A percentile compares a stretch with the other conserved stretches of the same genome.
Conservation (phyloP, 1,140 invertebrate genomes). For the Drosophila pachea region DNA sequence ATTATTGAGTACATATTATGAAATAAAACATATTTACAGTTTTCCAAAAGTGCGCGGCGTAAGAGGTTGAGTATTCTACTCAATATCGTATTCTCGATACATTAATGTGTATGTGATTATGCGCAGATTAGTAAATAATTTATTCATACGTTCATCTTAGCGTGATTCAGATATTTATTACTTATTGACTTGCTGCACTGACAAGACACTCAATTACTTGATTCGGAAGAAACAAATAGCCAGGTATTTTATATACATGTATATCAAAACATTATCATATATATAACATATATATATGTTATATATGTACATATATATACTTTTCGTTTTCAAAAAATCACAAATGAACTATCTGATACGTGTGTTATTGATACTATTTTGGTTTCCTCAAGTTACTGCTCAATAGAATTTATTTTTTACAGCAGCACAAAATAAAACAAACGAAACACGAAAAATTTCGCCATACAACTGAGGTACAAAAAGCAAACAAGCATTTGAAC, state of each 20-base stretch:
- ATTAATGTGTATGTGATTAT: constrained; percentile 35
- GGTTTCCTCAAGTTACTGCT: constrained; percentile 31
- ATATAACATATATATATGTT: background rate
- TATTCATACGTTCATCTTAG: too few relatives aligned
- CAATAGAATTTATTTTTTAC: constrained; percentile 45
- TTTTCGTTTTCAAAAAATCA: background rate
- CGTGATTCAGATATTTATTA: too few relatives aligned
- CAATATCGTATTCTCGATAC: constrained; percentile 43
- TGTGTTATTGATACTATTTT: constrained; percentile 14
- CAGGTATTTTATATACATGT: background rate
- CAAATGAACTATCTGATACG: too few relatives aligned
- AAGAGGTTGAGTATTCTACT: constrained; percentile 58
- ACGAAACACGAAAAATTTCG: constrained; percentile 77
- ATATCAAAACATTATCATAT: background rate
- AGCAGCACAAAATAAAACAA: constrained; percentile 73
- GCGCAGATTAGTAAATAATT: too few relatives aligned
- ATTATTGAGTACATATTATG: background rate
- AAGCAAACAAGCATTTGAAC: constrained; percentile 77
- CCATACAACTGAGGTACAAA: constrained; percentile 74
- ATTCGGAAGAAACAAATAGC: too few relatives aligned
- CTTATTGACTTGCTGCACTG: too few relatives aligned
- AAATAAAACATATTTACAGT: constrained; percentile 16
- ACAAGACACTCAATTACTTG: too few relatives aligned
- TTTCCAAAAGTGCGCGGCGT: constrained; percentile 55
- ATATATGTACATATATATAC: too few relatives aligned